phyloP scores from a whole-genome alignment of 2,797 vertebrate genomes.

The Coluber constrictor region DNA sequence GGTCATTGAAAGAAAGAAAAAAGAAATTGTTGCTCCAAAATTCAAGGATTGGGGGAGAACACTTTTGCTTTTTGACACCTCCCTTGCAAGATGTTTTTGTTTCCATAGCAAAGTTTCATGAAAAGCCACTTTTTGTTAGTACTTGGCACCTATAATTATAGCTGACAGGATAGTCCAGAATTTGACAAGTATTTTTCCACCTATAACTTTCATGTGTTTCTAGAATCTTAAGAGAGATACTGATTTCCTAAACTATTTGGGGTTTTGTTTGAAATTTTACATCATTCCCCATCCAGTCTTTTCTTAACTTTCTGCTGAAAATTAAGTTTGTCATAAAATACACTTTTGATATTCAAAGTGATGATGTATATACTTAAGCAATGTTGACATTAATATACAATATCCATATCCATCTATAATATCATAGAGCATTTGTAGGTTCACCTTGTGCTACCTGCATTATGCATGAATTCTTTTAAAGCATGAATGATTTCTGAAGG shows the following conservation, averaged over 20 bases:
- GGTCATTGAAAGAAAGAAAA: not conserved
- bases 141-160: constrained; percentile 47
- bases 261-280: not conserved
- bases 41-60: constrained; percentile 16
- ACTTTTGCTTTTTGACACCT: constrained; percentile 27
- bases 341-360: constrained; percentile 20
- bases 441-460: not conserved
- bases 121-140: constrained; percentile 35
- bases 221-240: constrained; percentile 23
- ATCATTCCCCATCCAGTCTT: not conserved
- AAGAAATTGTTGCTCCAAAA: constrained; percentile 32
- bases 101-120: constrained; percentile 56
- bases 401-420: not conserved
- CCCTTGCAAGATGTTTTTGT: constrained; percentile 33
- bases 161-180: constrained; percentile 35
- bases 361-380: not conserved
- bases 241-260: not conserved
- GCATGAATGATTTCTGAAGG: not conserved
- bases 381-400: constrained; percentile 1
- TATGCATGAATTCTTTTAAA: not conserved
- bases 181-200: constrained; percentile 44
- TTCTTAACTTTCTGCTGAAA: constrained; percentile 6
- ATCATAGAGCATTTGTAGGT: not conserved
- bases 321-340: not conserved
- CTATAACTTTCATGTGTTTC: constrained; percentile 41